These are phyloP conservation scores for Rhopalosiphum padi DNA, from an alignment of 1,140 invertebrate species.

Conservation along the genomic window DNA sequence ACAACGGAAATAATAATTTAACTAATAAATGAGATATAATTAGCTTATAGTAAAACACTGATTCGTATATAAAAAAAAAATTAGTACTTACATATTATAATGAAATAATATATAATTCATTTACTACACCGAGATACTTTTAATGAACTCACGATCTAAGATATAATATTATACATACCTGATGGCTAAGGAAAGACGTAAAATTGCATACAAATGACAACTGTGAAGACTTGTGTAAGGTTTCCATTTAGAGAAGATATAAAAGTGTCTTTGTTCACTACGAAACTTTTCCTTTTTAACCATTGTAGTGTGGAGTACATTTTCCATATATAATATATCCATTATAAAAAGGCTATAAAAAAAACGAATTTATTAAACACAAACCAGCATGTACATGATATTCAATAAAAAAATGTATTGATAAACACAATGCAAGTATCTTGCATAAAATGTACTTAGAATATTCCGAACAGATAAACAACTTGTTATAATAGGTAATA, in stretches of 20 bases:
- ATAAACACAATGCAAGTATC: background rate
- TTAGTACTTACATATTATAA: too few relatives aligned
- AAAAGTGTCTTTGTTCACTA: background rate
- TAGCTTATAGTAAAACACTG: too few relatives aligned
- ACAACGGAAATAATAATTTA: too few relatives aligned
- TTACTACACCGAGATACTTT: background rate
- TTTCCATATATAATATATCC: background rate
- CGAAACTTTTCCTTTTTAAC: background rate
- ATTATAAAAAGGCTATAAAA: too few relatives aligned
- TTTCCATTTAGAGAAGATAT: background rate
- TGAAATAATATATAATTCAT: background rate
- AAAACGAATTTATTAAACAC: background rate
- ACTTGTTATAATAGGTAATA: too few relatives aligned
- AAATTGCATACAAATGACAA: background rate
- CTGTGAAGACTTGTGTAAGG: background rate
- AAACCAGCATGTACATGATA: background rate
- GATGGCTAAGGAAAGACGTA: background rate
- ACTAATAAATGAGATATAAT: too few relatives aligned
- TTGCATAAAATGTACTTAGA: background rate
- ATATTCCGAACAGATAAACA: background rate
- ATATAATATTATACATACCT: background rate
- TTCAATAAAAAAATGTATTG: background rate
- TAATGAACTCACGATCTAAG: background rate
- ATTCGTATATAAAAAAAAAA: too few relatives aligned
- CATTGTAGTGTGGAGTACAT: background rate